Base-by-base conservation (phyloP, 2,888 invertebrate species). In the Doris montereyensis region DNA sequence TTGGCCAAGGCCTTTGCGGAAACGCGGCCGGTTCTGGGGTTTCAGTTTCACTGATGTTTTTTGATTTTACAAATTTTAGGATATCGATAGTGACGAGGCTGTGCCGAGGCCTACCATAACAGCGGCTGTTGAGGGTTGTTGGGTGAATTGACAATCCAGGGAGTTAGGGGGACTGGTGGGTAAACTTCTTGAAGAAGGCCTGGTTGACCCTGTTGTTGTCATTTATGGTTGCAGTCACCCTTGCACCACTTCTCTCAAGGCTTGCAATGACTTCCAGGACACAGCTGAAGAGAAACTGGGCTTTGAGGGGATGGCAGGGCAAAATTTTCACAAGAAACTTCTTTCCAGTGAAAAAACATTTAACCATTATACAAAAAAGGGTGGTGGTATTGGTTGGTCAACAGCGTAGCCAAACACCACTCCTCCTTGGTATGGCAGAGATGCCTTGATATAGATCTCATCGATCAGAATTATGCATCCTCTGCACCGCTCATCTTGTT, bases 381-480 rank as follows among this genome's bases (percentile, higher is more conserved):
- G 67, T 67, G 28, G 24, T 67, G 5, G 67, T 30, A 3, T 41
- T 21, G 71, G 71, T 17, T 3, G 4, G 21, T 71, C 71, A 4
- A 35, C 35, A 2, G 71, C 71, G 21, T 71, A 35, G 4, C 71
- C 71, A 71, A 71, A 71, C 2, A 71, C 32, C n/a, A 3, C 35
- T 71, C 71, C 71, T 17, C 71, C 35, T 4, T 41, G n/a, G 35
- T 71, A 71, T 5, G 71, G 35, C 71, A 68, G 8, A 32, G 68
- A 28, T 24, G 68, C 68, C 30, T 68, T 68, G 24, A 68, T 32
- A 68, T 68, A 68, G 10, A 68, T 32, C n/a, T 28, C 68, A 28
- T 68, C 68, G 10, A 68, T 68, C 28, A 68, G 24, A 10, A 68
- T 10, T 4, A 68, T 32, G 30, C 68, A 71, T 5, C 71, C 71